phyloP scores from a whole-genome alignment of 37 sponge, comb jelly and placozoan genomes.

The Bolinopsis microptera region DNA sequence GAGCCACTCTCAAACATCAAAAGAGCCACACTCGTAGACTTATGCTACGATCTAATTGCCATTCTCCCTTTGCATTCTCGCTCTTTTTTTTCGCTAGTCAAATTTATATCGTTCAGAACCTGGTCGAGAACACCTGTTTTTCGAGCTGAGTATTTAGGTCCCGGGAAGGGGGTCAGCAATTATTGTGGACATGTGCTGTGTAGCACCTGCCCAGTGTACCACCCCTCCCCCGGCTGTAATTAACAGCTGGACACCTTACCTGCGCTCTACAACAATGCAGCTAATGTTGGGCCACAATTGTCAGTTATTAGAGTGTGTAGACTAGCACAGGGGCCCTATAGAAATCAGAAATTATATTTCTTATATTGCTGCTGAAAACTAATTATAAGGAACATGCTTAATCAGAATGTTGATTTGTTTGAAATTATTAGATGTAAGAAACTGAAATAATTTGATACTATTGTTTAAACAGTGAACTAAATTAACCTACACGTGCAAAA shows the following conservation, averaged over 20 bases:
- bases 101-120: background rate
- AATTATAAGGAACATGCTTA: too few species aligned
- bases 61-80: background rate
- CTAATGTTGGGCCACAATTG: too few species aligned
- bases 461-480: too few species aligned
- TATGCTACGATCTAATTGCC: background rate
- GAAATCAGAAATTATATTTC: too few species aligned
- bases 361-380: too few species aligned
- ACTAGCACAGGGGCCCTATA: too few species aligned
- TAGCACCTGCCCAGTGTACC: background rate
- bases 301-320: too few species aligned
- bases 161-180: background rate
- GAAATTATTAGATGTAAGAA: too few species aligned
- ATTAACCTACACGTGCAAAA: too few species aligned
- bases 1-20: background rate
- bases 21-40: background rate
- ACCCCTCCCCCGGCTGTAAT: background rate
- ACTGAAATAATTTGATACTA: too few species aligned
- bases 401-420: too few species aligned
- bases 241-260: background rate
- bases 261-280: too few species aligned
- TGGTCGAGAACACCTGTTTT: background rate
- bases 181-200: background rate
- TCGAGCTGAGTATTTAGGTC: background rate
- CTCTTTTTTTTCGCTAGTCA: background rate